Base-by-base conservation (phyloP, 2,888 invertebrate species). In the Scelioninae gen. 1 region DNA sequence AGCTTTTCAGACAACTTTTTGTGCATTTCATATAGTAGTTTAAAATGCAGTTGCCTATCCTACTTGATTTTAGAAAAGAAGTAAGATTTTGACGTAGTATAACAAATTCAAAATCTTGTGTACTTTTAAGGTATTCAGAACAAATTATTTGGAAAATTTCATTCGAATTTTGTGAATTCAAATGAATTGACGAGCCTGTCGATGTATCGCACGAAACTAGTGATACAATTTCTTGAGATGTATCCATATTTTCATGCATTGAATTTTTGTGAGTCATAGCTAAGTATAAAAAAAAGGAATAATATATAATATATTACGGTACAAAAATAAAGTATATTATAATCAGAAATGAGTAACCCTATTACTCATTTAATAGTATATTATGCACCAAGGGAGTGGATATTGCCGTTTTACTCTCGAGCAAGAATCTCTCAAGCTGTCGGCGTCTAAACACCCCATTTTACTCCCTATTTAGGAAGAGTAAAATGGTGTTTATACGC, bases 21-120 rank as follows among this genome's bases (percentile, higher is more conserved):
- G n/a, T 55, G 32, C 32, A 1, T 55, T 55, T 55, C 55, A 32
- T 55, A n/a, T n/a, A 55, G n/a, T 55, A 32, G 8, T 32, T n/a
- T 32, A 55, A 32, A 5, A 55, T 55, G 7, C 10, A n/a, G 3
- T 16, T 55, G 55, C 55, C 55, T 32, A 3, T 31, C n/a, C 32
- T 47, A 38, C 38, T 38, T 38, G 38, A 4, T 4, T 5, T 38
- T 10, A 38, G 38, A 38, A 38, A 38, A 38, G 38, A 10, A 38
- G 38, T 38, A 38, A 38, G 38, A 11, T 38, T 5, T 8, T 38
- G 38, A 8, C 38, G 11, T 38, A 10, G 38, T 1, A 11, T 8
- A 8, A 38, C 38, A 38, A 38, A 38, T 38, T 38, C 38, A 7
- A 10, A 47, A n/a, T 47, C 10, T 9, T 47, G 45, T 7, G n/a